Conservation (phyloP, 2,888 invertebrate species). For the Harmothoe impar region DNA sequence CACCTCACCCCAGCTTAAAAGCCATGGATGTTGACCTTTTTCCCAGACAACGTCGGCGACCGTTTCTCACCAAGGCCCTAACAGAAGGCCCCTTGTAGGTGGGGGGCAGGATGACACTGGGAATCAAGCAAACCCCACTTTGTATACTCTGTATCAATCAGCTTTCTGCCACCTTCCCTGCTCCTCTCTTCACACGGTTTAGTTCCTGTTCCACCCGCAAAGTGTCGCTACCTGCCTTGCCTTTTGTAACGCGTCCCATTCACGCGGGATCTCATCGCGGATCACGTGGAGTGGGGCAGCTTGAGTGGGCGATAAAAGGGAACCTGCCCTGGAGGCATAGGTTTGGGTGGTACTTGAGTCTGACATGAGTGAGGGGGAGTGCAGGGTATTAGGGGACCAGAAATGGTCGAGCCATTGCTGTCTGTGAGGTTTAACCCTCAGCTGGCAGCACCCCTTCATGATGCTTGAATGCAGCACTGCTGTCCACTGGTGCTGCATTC, state of each 20-base stretch:
- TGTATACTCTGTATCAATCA: slow-evolving; percentile 22
- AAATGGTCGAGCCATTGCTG: not conserved
- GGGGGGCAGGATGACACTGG: not conserved
- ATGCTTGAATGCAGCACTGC: no score
- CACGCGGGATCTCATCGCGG: slow-evolving; percentile 30
- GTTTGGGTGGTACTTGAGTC: not conserved
- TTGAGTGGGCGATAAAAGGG: slow-evolving; percentile 29
- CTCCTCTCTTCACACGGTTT: not conserved
- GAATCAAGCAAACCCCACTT: not conserved
- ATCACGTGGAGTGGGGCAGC: slow-evolving; percentile 18
- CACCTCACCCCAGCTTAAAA: not conserved
- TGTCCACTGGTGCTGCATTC: no score
- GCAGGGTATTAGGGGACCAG: not conserved
- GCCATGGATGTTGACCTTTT: slow-evolving; percentile 35
- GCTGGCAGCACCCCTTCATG: no score
- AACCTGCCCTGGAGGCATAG: slow-evolving; percentile 43
- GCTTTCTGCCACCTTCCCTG: slow-evolving; percentile 5
- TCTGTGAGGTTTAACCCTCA: no score
- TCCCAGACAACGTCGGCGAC: not conserved
- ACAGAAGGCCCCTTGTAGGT: slow-evolving; percentile 36
- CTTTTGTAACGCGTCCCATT: slow-evolving; percentile 2
- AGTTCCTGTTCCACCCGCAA: not conserved
- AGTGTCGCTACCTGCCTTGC: slow-evolving; percentile 35
- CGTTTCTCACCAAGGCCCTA: not conserved
- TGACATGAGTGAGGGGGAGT: not conserved